phyloP scores from a whole-genome alignment of 2,888 invertebrate species.

The Parnassius orleans region DNA sequence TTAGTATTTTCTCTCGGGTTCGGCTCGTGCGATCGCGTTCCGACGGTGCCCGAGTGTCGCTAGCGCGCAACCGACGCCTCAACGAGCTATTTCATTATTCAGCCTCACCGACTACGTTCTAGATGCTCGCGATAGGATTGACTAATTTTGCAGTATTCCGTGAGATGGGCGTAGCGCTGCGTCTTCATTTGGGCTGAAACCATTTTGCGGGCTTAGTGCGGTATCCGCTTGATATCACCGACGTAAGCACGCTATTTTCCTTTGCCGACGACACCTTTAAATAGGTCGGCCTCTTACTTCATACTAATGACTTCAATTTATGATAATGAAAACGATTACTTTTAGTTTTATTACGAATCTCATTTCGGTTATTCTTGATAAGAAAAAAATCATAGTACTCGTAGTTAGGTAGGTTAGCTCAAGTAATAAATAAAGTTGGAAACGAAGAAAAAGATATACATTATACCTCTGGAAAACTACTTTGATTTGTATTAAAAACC shows the following conservation, averaged over 20 bases:
- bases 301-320: constrained; percentile 47
- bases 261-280: constrained; percentile 48
- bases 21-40: constrained; percentile 51
- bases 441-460: constrained; percentile 34
- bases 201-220: constrained; percentile 66
- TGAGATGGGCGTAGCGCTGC: constrained; percentile 52
- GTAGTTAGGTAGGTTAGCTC: constrained; percentile 42
- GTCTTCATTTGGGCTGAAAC: constrained; percentile 65
- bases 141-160: constrained; percentile 72
- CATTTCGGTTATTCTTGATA: constrained; percentile 36
- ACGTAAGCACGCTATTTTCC: constrained; percentile 72
- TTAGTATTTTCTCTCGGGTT: constrained; percentile 65
- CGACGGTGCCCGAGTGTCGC: constrained; percentile 54
- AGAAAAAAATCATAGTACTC: constrained; percentile 53
- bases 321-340: constrained; percentile 52
- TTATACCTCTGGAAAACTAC: constrained; percentile 32
- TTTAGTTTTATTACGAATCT: constrained; percentile 50
- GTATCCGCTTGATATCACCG: constrained; percentile 58
- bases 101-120: constrained; percentile 57
- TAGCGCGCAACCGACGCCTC: constrained; percentile 54
- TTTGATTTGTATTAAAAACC: constrained; percentile 9
- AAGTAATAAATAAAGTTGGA: constrained; percentile 18
- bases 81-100: constrained; percentile 78
- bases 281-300: constrained; percentile 48
- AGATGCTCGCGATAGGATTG: constrained; percentile 72